phyloP scores from a whole-genome alignment of 2,113 vertebrate species.

The Tupaia tana region DNA sequence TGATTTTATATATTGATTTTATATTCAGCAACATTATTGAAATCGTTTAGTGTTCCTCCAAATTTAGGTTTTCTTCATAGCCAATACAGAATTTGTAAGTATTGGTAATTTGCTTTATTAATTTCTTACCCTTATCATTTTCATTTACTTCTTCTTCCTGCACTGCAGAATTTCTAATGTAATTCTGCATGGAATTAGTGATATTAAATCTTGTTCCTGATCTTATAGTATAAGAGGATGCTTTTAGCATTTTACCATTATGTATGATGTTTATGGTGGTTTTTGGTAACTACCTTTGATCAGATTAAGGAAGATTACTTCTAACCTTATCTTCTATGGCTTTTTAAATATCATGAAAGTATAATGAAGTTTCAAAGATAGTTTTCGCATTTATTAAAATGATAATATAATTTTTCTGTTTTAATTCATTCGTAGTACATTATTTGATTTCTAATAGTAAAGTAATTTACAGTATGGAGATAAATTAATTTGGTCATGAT shows the following conservation, averaged over 20 bases:
- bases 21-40: constrained; percentile 45
- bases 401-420: constrained; percentile 11
- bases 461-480: not conserved
- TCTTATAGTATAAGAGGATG: not conserved
- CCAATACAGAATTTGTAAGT: constrained; percentile 3
- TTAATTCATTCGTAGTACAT: not conserved
- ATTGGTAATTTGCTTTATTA: not conserved
- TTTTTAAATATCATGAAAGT: not conserved
- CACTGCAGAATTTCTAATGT: not conserved
- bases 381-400: constrained; percentile 28
- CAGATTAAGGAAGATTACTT: constrained; percentile 24
- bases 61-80: constrained; percentile 28
- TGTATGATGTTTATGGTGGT: not conserved
- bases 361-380: constrained; percentile 5
- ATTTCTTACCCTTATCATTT: constrained; percentile 29
- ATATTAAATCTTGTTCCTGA: not conserved
- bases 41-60: constrained; percentile 27
- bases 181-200: not conserved
- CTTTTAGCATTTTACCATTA: not conserved
- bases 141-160: not conserved
- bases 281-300: not conserved
- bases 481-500: not conserved
- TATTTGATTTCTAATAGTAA: constrained; percentile 44
- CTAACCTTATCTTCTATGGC: not conserved
- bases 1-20: constrained; percentile 62